These are phyloP conservation scores for Agelaius phoeniceus DNA, from an alignment of 2,113 vertebrate genomes.

Conservation along the genomic window DNA sequence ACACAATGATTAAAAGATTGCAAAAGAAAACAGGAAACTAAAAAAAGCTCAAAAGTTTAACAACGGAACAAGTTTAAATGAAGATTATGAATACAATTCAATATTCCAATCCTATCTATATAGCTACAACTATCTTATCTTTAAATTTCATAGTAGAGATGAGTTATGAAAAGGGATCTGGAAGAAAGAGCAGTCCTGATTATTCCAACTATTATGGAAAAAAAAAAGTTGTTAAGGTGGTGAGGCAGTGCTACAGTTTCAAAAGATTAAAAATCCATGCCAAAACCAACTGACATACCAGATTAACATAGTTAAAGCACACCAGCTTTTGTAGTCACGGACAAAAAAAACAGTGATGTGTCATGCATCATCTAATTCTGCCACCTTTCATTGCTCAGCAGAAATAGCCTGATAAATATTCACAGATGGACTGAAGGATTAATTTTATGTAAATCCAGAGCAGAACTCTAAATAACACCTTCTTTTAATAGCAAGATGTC, in stretches of 20 bases:
- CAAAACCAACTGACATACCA: neutral
- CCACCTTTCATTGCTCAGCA: neutral
- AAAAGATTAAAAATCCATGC: slow-evolving; percentile 7
- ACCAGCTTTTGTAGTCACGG: neutral
- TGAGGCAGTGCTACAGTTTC: neutral
- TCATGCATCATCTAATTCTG: slow-evolving; percentile 32
- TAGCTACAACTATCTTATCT: neutral
- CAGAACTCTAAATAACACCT: slow-evolving; percentile 17
- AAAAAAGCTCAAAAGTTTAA: neutral
- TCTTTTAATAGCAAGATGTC: neutral
- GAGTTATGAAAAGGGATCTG: neutral
- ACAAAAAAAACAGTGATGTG: slow-evolving; percentile 21
- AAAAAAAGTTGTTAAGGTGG: neutral
- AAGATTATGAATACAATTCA: neutral
- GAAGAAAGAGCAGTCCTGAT: neutral
- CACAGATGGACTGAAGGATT: slow-evolving; percentile 5
- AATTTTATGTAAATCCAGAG: slow-evolving; percentile 40
- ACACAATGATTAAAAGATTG: neutral
- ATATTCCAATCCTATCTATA: neutral
- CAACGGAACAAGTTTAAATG: neutral
- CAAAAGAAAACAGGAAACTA: neutral
- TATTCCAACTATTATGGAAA: neutral
- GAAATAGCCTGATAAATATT: slow-evolving; percentile 36
- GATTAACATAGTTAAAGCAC: slow-evolving; percentile 6
- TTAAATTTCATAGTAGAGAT: neutral